phyloP scores from a whole-genome alignment of 2,113 vertebrate species.

The Addax nasomaculatus region DNA sequence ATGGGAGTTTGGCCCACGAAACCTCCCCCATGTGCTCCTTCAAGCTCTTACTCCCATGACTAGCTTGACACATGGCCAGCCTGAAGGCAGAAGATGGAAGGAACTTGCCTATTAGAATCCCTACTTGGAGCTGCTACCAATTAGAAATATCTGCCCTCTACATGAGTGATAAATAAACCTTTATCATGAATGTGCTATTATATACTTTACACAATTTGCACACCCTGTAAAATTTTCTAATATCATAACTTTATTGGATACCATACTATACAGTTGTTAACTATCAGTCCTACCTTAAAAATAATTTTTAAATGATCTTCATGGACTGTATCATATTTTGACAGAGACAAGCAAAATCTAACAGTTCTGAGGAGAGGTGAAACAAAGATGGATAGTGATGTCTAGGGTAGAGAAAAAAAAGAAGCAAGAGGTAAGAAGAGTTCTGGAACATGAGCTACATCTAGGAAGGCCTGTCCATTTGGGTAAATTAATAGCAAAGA shows the following conservation, averaged over 20 bases:
- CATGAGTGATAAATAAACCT: background rate
- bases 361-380: background rate
- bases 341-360: constrained; percentile 8
- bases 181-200: background rate
- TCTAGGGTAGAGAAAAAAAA: background rate
- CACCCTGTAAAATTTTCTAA: background rate
- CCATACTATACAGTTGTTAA: background rate
- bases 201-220: background rate
- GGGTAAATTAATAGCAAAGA: background rate
- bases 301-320: background rate
- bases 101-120: background rate
- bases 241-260: background rate
- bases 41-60: background rate
- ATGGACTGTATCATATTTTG: background rate
- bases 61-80: background rate
- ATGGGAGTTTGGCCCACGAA: background rate
- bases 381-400: background rate
- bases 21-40: background rate
- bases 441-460: background rate
- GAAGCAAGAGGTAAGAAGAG: background rate
- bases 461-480: background rate
- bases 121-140: background rate
- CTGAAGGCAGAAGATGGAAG: background rate
- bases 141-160: background rate
- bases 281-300: background rate